Conservation (phyloP, 92 coral and sea anemone species). For the Porites rus region DNA sequence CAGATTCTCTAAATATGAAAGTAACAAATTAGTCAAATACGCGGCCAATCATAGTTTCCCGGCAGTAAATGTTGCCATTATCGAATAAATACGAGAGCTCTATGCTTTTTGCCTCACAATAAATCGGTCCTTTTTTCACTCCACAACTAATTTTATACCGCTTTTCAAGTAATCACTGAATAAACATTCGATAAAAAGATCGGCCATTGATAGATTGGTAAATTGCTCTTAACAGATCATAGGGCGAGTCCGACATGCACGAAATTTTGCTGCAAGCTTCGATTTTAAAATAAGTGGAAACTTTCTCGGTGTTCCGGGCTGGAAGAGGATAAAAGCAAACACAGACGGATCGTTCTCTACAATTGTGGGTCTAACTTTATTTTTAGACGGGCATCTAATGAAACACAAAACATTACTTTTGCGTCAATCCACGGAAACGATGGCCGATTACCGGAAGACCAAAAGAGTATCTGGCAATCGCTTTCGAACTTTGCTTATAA, state of each 20-base stretch:
- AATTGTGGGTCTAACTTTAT: neutral
- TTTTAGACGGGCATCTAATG: neutral
- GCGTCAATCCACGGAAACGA: constrained; percentile 47
- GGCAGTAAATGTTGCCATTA: constrained; percentile 21
- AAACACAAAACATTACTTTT: constrained; percentile 3
- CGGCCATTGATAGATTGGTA: constrained; percentile 13
- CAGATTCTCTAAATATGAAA: neutral
- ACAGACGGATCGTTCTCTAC: neutral
- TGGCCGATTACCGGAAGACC: constrained; percentile 27
- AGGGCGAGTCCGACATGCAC: no score
- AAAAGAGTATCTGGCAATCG: neutral
- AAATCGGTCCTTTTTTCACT: constrained; percentile 20
- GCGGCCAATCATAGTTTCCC: constrained; percentile 15
- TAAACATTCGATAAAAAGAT: constrained; percentile 23
- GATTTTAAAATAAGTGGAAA: no score
- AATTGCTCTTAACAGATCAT: constrained; percentile 1
- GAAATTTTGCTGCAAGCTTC: no score
- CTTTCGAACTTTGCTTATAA: neutral
- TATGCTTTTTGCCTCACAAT: constrained; percentile 3
- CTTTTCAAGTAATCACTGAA: constrained; percentile 14
- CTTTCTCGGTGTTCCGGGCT: no score
- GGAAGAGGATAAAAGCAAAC: neutral
- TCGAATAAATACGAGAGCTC: constrained; percentile 19
- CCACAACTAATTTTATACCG: constrained; percentile 22
- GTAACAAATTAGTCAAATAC: constrained; percentile 11